Conservation (phyloP, 2,113 vertebrate genomes). For the Indicator maculatus region DNA sequence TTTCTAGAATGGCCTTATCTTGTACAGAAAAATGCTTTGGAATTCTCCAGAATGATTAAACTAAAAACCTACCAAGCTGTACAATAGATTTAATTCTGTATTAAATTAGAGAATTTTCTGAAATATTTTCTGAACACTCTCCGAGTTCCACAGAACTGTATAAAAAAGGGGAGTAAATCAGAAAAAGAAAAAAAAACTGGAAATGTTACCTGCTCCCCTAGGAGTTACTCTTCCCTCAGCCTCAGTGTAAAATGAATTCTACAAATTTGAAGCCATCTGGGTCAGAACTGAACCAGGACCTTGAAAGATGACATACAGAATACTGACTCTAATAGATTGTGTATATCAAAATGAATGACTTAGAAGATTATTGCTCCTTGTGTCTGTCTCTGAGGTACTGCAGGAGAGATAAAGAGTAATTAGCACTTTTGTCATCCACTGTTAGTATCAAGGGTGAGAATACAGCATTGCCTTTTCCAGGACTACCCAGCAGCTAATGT, state of each 20-base stretch:
- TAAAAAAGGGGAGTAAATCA: neutral
- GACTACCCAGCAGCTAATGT: neutral
- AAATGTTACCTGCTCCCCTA: neutral
- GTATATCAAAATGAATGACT: neutral
- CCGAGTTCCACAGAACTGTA: neutral
- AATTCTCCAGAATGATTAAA: neutral
- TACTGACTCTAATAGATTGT: neutral
- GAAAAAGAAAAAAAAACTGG: neutral
- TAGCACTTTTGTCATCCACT: neutral
- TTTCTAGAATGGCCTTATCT: neutral
- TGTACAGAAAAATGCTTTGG: neutral
- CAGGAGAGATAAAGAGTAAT: neutral
- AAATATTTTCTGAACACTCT: neutral
- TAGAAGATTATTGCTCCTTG: neutral
- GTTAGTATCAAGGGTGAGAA: neutral
- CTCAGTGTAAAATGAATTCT: neutral
- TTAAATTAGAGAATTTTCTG: neutral
- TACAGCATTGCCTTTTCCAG: neutral
- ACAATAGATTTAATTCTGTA: neutral
- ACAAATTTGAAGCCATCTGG: neutral
- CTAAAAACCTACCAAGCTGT: neutral
- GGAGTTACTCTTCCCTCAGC: neutral
- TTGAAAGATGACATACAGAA: neutral
- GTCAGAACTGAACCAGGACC: neutral
- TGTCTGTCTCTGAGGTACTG: neutral